These are phyloP conservation scores for Aphidius gifuensis DNA, from an alignment of 1,140 invertebrate genomes.

Conservation along the genomic window DNA sequence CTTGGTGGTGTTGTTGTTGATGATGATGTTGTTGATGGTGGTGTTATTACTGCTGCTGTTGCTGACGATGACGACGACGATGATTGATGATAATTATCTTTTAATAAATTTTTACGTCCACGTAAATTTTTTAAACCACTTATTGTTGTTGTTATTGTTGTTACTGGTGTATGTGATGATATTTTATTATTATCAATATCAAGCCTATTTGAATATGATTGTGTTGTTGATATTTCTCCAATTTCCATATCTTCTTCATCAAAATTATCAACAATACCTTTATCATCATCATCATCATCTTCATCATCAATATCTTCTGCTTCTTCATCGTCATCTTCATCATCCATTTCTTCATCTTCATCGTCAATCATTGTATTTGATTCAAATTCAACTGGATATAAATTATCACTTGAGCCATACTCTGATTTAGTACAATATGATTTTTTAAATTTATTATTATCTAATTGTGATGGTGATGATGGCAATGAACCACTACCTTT, in stretches of 20 bases:
- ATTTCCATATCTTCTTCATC: constrained; percentile 47
- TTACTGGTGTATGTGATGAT: constrained; percentile 41
- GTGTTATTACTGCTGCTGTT: no score
- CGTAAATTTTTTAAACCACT: constrained; percentile 30
- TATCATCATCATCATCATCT: constrained; percentile 31
- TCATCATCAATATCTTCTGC: constrained; percentile 25
- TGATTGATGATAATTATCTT: no score
- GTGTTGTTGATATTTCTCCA: constrained; percentile 33
- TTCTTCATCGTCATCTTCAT: constrained; percentile 44
- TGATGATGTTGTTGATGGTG: no score
- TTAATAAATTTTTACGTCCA: no score
- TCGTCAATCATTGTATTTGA: constrained; percentile 38
- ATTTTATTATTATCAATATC: constrained; percentile 31
- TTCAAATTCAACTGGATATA: constrained; percentile 45
- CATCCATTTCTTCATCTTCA: constrained; percentile 42
- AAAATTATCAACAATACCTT: constrained; percentile 25
- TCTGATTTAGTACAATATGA: constrained; percentile 39
- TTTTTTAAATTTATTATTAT: constrained; percentile 29
- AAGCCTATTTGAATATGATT: constrained; percentile 30
- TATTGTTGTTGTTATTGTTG: constrained; percentile 19
- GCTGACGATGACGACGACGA: no score
- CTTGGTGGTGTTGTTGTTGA: no score
- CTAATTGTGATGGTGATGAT: constrained; percentile 39
- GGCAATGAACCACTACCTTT: constrained; percentile 46
- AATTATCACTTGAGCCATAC: constrained; percentile 42